Evolutionary conservation across 2,797 vertebrate species (phyloP).

Genomic region (Leptodactylus fallax): DNA sequence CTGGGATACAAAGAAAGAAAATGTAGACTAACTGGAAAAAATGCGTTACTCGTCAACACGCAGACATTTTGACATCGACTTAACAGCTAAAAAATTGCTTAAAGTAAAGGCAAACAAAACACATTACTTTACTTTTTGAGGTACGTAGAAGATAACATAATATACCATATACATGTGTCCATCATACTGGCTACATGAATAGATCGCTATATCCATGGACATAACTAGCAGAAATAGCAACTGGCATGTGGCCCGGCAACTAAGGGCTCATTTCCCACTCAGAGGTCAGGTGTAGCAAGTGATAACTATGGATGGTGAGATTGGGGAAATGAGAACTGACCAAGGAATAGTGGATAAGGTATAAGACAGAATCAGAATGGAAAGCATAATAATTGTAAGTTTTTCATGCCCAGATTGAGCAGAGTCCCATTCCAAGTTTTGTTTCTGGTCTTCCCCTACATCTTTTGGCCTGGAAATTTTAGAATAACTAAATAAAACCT

Average conservation of each 20-base stretch:
- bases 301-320: background rate
- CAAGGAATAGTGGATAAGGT: too few species aligned
- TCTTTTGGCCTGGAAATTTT: too few species aligned
- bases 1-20: slow-evolving; percentile 30
- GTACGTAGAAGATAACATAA: background rate
- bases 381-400: background rate
- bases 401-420: too few species aligned
- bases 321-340: background rate
- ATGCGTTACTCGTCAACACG: background rate
- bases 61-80: background rate
- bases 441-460: too few species aligned
- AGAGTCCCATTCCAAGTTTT: too few species aligned
- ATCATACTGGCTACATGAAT: background rate
- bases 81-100: slow-evolving; percentile 7
- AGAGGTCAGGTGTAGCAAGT: background rate
- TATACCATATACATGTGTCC: background rate
- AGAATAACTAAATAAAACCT: too few species aligned
- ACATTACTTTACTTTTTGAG: background rate
- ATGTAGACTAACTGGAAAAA: slow-evolving; percentile 38
- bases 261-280: background rate
- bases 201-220: background rate
- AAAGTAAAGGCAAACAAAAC: background rate
- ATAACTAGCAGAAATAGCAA: background rate
- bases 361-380: background rate
- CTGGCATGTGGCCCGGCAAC: background rate